Percentiles rank a stretch among this genome's conserved stretches.
Conservation (phyloP, 2,797 vertebrate genomes). For the Orestias chungarensis region DNA sequence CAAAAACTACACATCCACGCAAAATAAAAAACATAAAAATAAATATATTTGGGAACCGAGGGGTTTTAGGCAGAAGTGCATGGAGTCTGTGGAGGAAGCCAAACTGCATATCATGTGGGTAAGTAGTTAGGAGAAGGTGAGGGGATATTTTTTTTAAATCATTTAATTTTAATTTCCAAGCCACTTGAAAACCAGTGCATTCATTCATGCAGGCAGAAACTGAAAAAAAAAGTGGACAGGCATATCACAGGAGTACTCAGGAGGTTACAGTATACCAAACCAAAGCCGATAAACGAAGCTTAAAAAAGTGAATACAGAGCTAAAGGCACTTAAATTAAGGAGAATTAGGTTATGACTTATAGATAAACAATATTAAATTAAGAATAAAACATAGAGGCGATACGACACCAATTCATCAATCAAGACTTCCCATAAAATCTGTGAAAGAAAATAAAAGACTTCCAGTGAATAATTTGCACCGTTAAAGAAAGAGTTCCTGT, state of each 20-base stretch:
- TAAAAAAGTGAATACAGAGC: conserved; percentile 69
- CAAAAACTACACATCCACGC: conserved; percentile 60
- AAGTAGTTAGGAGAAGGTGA: conserved; percentile 74
- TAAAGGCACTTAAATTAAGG: conserved; percentile 66
- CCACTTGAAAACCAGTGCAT: conserved; percentile 93
- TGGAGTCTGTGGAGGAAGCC: conserved; percentile 88
- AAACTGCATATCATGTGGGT: conserved; percentile 85
- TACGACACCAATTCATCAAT: conserved; percentile 82
- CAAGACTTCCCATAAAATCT: conserved; percentile 56
- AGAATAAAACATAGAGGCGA: conserved; percentile 65
- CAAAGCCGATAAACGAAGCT: conserved; percentile 68
- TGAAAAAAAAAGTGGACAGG: conserved; percentile 90
- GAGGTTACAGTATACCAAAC: conserved; percentile 60
- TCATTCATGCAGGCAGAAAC: conserved; percentile 98
- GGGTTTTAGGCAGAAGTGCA: conserved; percentile 83
- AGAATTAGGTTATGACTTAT: conserved; percentile 64
- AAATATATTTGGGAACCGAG: conserved; percentile 90
- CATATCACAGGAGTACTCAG: conserved; percentile 98
- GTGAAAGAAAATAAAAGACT: conserved; percentile 52
- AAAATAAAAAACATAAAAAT: conserved; percentile 65
- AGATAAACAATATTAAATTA: conserved; percentile 60
- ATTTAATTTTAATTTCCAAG: conserved; percentile 87
- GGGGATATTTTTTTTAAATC: conserved; percentile 82
- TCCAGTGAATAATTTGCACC: conserved; percentile 30
- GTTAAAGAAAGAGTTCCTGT: conserved; percentile 90